phyloP scores from a whole-genome alignment of 1,140 invertebrate genomes.

The Lasaia peninsularis region DNA sequence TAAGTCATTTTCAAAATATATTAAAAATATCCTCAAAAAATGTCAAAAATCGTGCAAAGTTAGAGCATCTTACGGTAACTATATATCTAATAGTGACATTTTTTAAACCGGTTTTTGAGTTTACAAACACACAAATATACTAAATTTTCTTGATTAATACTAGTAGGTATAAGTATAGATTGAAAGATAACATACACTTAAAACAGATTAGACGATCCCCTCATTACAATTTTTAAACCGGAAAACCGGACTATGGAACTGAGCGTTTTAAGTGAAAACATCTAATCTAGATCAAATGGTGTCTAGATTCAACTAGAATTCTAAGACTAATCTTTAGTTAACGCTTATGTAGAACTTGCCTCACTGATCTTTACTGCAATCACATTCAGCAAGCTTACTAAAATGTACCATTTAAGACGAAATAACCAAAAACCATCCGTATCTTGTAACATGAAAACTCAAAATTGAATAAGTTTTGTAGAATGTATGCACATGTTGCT shows the following conservation, averaged over 20 bases:
- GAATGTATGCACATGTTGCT: neutral
- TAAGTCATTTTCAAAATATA: too few species aligned
- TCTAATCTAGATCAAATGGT: neutral
- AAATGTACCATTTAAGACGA: neutral
- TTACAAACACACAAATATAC: too few species aligned
- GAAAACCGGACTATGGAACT: too few species aligned
- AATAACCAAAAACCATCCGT: neutral
- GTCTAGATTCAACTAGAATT: constrained; percentile 1
- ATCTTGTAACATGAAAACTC: neutral
- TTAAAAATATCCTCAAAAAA: too few species aligned
- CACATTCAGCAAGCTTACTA: neutral
- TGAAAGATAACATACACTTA: too few species aligned
- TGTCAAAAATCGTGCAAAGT: too few species aligned
- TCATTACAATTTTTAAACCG: neutral
- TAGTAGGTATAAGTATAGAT: too few species aligned
- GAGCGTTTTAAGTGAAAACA: neutral
- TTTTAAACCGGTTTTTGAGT: too few species aligned
- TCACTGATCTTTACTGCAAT: constrained; percentile 1
- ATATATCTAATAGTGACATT: too few species aligned
- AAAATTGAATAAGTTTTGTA: neutral
- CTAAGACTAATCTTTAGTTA: neutral
- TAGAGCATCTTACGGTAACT: too few species aligned
- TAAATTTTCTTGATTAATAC: too few species aligned
- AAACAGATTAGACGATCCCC: too few species aligned
- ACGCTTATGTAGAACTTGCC: constrained; percentile 7